Base-by-base conservation (phyloP, 2,888 invertebrate genomes). In the Cotesia congregata region DNA sequence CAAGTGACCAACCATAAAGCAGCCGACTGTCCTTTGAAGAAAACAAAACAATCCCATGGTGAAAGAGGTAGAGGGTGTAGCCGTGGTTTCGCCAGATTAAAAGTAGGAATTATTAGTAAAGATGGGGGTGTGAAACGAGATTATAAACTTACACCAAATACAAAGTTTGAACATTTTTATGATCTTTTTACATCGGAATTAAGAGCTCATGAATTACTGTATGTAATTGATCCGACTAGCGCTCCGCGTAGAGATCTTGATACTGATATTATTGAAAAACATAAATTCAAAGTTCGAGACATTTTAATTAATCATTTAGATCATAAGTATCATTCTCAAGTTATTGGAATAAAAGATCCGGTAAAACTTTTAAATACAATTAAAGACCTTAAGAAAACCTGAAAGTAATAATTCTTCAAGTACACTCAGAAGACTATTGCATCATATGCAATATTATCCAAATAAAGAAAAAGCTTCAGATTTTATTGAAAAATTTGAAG, bases 261-360 rank as follows among this genome's bases (percentile, higher is more conserved):
- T 20, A 77, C 76, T 40, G 50, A 67, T 50, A 72, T 76, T 15
- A 77, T 75, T 75, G 80, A 80, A 39, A 80, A 80, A 70, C 77
- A 80, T 41, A 74, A 64, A 15, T 80, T 73, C 38, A 80, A 78
- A 70, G 80, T 81, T 30, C 71, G 81, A 72, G 82, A 82, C 39
- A 82, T 83, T 65, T 65, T 83, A 20, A 80, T 82, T 7, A 82
- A 83, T 62, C 74, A 74, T 39, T 40, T 82, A 41, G 81, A 83
- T 76, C 64, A 79, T n/a, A n/a, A n/a, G n/a, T n/a, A n/a, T n/a
- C n/a, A n/a, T n/a, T n/a, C n/a, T n/a, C n/a, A n/a, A n/a, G n/a
- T n/a, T n/a, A n/a, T n/a, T n/a, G n/a, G n/a, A n/a, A n/a, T n/a
- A n/a, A n/a, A n/a, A n/a, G n/a, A n/a, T n/a, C n/a, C n/a, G n/a